Base-by-base conservation (phyloP, 2,797 vertebrate genomes). In the Hydrolagus colliei region DNA sequence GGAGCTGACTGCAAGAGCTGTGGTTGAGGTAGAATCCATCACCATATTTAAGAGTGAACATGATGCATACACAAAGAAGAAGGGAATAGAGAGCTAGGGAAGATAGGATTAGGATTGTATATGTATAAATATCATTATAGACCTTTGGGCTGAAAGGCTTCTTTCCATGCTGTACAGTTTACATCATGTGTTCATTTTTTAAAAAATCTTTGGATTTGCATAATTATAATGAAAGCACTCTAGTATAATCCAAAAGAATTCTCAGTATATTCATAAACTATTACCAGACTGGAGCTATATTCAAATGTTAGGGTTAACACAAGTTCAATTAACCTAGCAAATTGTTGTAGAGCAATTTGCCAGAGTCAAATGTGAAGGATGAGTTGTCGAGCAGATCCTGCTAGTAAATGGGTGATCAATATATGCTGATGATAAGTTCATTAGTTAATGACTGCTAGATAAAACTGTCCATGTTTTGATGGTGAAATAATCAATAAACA, bases 381-480 rank as follows among this genome's bases (percentile, higher is more conserved):
- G 52, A 61, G 14, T 11, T 77, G 75, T n/a, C 61, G 14, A 10
- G 12, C 3, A 77, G 9, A 0, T 52, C 52, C 11, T 22, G 41
- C 52, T 61, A 52, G 20, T 61, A 61, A 12, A 61, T 61, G 75
- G 52, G 20, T 20, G 4, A 61, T 77, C 75, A 77, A 52, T 52
- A n/a, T 61, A 5, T 2, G 18, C 75, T 77, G 75, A 77, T 61
- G 41, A 77, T 52, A 77, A 20, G 9, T 77, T 61, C 52, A 77
- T 77, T 76, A 61, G 52, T 77, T 61, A 77, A 77, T 77, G 41
- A 77, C 75, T 52, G 61, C 5, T 22, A 61, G 75, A 61, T 77
- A n/a, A 77, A 77, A 77, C n/a, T 77, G 75, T 41, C 41, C 75
- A 77, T 77, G 75, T n/a, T 77, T 77, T 61, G 20, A 77, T 77